Evolutionary conservation across 37 sponge, comb jelly and placozoan species (phyloP).

Genomic region (Cladorhizidae sp.): DNA sequence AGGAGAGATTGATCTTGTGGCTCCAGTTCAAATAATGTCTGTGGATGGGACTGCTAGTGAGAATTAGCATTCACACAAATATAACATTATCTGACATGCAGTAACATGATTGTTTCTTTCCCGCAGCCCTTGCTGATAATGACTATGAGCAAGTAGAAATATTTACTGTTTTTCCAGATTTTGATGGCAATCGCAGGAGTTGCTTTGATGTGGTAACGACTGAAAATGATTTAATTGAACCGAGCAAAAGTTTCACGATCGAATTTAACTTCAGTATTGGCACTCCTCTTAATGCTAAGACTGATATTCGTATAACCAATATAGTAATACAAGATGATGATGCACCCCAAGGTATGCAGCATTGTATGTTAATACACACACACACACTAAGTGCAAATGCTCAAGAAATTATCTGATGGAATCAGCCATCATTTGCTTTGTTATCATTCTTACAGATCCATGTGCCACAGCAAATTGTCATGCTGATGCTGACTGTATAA

Average conservation of each 20-base stretch:
- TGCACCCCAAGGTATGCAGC: not conserved
- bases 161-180: not conserved
- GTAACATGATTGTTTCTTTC: not conserved
- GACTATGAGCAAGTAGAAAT: not conserved
- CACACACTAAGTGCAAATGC: too few relatives aligned
- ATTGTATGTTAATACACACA: too few relatives aligned
- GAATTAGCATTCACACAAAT: not conserved
- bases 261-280: not conserved
- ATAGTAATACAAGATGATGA: not conserved
- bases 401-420: too few relatives aligned
- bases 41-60: conserved; percentile 4
- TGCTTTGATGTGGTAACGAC: not conserved
- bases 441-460: not conserved
- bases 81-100: not conserved
- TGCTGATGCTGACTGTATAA: not conserved
- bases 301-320: too few relatives aligned
- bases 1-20: not conserved
- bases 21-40: not conserved
- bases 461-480: not conserved
- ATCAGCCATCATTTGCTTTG: not conserved
- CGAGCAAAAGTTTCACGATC: not conserved
- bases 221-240: not conserved
- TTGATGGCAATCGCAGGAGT: not conserved
- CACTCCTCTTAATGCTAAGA: not conserved
- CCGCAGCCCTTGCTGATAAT: not conserved